Evolutionary conservation across 92 coral and sea anemone species (phyloP), one percentile per base, ranked within the genome.

Genomic region (Meandrina meandrites): DNA sequence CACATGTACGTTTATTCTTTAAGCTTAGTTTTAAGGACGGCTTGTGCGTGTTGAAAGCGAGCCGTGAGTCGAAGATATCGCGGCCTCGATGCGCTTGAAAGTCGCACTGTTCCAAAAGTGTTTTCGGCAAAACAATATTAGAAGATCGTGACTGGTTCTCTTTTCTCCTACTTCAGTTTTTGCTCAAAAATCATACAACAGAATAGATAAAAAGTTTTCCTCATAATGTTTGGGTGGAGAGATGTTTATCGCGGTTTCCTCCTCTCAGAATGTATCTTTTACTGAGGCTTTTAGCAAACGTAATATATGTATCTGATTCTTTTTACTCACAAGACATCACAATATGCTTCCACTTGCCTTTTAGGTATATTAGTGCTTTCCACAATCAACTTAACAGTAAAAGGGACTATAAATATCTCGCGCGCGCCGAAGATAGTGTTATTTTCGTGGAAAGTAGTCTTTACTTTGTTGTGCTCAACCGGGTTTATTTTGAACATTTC

Each of bases 191-290:
- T 71, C 42, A 32, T 32, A 34, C 76, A 69, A 1, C 40, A 69
- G 21, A 69, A 31, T 31, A 69, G 30, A 27, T n/a, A 40, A 2
- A 12, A 40, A 67, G 50, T 40, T 40, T 81, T 48, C 40, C n/a
- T n/a, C 40, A 12, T 28, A 48, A 42, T 42, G 62, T 18, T 7
- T 64, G 75, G 85, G 78, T 82, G 86, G 86, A 67, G 64, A 42
- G 86, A 82, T 70, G 51, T 82, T 79, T 73, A 73, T 73, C 51
- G 50, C 22, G 47, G 14, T 71, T 34, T 32, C 24, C 76, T 32
- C 42, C 15, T 73, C 27, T 8, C 3, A 2, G n/a, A 21, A 3
- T 17, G 27, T 2, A 73, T 1, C 48, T 37, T 34, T 36, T 18
- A 19, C 48, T 10, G 67, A 73, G 28, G 78, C 76, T 34, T 73